A percentile compares a stretch with the other conserved stretches of the same genome.
Evolutionary conservation across 2,113 vertebrate genomes (phyloP).

Genomic region (Edolisoma coerulescens): DNA sequence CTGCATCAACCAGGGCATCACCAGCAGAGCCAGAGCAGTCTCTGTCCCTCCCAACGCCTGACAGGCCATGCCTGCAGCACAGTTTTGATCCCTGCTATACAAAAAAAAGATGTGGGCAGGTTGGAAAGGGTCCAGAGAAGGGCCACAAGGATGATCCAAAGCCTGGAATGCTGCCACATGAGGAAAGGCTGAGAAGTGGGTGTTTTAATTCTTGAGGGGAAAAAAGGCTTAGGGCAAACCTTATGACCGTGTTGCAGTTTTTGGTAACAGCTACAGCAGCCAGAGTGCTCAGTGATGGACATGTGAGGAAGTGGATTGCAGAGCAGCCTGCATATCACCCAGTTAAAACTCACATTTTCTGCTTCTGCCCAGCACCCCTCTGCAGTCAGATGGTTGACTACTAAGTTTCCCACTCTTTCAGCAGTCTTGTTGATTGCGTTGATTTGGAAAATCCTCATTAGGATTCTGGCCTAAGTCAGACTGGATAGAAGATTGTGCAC

Average conservation of each 20-base stretch:
- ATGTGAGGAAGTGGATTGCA: background rate
- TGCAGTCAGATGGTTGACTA: accelerated
- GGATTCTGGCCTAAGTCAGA: background rate
- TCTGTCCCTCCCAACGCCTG: background rate
- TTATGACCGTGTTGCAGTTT: accelerated
- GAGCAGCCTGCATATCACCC: background rate
- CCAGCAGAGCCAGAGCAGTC: background rate
- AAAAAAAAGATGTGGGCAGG: background rate
- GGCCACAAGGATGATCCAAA: background rate
- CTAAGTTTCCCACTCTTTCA: accelerated
- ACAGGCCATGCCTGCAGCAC: background rate
- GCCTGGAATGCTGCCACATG: background rate
- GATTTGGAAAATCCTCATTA: background rate
- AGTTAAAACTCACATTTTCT: background rate
- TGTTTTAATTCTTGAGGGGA: background rate
- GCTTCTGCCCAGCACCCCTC: background rate
- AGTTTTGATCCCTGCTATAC: background rate
- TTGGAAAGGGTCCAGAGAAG: background rate
- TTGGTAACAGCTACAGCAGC: background rate
- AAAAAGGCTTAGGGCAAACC: background rate
- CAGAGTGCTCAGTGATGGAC: background rate
- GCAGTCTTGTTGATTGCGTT: background rate
- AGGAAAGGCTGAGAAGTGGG: background rate
- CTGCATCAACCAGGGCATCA: background rate
- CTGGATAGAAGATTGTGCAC: background rate